phyloP scores from a whole-genome alignment of 1,140 invertebrate species.

The Lethrus apterus region DNA sequence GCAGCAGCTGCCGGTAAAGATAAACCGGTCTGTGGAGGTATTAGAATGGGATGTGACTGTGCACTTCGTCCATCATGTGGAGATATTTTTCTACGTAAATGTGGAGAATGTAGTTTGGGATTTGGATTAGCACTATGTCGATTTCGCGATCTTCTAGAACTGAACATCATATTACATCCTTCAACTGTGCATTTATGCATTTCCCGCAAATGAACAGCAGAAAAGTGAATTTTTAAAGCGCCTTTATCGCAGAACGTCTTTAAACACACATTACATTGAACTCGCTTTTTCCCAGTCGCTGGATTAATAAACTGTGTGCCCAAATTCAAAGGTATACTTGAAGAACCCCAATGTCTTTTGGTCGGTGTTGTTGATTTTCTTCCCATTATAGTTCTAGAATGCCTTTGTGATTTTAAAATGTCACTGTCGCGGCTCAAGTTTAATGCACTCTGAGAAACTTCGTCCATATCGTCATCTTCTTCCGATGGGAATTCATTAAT shows the following conservation, averaged over 20 bases:
- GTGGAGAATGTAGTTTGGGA: conserved; percentile 95
- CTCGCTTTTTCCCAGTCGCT: conserved; percentile 88
- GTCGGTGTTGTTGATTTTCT: conserved; percentile 80
- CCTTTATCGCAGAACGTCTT: conserved; percentile 99
- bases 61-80: conserved; percentile 86
- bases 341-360: conserved; percentile 82
- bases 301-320: conserved; percentile 88
- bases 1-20: conserved; percentile 50
- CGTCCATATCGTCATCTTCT: conserved; percentile 59
- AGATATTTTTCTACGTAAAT: conserved; percentile 83
- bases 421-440: conserved; percentile 56
- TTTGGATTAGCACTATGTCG: conserved; percentile 97
- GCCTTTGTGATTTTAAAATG: conserved; percentile 40
- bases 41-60: conserved; percentile 71
- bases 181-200: conserved; percentile 99
- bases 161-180: conserved; percentile 99
- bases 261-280: conserved; percentile 95
- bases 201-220: conserved; percentile 95
- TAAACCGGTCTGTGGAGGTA: conserved; percentile 62
- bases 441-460: conserved; percentile 56
- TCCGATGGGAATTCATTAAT: conserved; percentile 47
- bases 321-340: conserved; percentile 72
- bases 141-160: conserved; percentile 89
- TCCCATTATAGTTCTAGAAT: conserved; percentile 34
- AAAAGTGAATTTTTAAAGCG: conserved; percentile 98